Conservation (phyloP, 2,797 vertebrate species). For the Arrhamphus sclerolepis region DNA sequence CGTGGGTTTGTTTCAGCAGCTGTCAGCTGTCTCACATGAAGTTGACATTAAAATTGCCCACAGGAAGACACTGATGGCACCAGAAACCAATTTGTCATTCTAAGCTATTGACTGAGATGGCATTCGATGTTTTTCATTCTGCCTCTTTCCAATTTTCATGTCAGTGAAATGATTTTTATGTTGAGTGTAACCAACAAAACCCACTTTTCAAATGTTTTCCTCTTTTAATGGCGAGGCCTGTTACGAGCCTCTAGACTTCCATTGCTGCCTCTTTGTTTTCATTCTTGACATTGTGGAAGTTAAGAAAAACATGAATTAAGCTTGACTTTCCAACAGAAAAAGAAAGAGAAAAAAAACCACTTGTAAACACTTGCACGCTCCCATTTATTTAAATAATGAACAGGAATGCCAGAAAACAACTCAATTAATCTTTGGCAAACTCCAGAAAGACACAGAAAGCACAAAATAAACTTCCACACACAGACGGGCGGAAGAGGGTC, state of each 20-base stretch:
- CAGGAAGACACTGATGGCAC: no score
- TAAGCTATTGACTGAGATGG: no score
- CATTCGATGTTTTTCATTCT: no score
- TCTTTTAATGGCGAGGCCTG: no score
- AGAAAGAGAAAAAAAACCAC: background rate
- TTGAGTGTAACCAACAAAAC: conserved; percentile 16
- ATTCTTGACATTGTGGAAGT: no score
- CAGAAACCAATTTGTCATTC: no score
- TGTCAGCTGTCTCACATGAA: background rate
- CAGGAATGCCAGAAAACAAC: conserved; percentile 67
- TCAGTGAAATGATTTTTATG: conserved; percentile 3
- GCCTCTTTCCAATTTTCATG: background rate
- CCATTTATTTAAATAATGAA: conserved; percentile 50
- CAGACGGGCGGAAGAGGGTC: conserved; percentile 11
- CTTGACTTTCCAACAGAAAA: conserved; percentile 34
- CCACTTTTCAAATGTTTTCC: background rate
- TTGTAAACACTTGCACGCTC: conserved; percentile 12
- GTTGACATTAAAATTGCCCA: no score
- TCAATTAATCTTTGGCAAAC: conserved; percentile 63
- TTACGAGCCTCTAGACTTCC: no score
- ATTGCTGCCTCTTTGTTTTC: no score
- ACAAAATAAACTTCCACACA: conserved; percentile 45
- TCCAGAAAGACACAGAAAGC: conserved; percentile 24
- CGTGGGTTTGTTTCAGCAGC: background rate
- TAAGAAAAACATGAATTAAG: no score